Evolutionary conservation across 53 echinoderm and acorn worm genomes (phyloP), one percentile per base, ranked within the genome.

Genomic region (Holothuria scabra): DNA sequence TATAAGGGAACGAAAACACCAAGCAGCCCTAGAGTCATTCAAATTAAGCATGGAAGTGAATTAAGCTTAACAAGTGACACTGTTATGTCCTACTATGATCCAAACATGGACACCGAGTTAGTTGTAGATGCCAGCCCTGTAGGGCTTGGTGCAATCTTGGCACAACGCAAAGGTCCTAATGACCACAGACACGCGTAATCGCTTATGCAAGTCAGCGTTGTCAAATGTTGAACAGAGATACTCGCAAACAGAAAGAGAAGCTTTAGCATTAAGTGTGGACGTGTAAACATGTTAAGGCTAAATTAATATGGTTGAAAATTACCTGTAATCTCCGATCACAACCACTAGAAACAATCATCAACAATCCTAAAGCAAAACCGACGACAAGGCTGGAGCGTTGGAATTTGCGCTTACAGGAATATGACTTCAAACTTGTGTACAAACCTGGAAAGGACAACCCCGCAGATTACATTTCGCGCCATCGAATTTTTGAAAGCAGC

Each of bases 391-490:
- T n/a, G n/a, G n/a, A n/a, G n/a, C n/a, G n/a, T n/a, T n/a, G n/a
- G n/a, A n/a, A 71, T 31, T 62, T 91, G 12, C 88, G 84, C 67
- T 79, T 93, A n/a, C 93, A 93, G 64, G 76, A 31, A 62, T 91
- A 88, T 56, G 84, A 91, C 74, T 91, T 85, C 86, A 65, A 76
- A 37, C 60, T 93, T 14, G 35, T 60, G 24, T 88, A 93, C 86
- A 37, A 76, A 48, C 86, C 91, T 3, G 93, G 88, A 16, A 93
- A 93, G 69, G 44, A 56, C 52, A 91, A 93, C 60, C 90, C 90
- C 24, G 93, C 93, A 60, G 93, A 90, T 84, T 93, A 90, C 80
- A 82, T 88, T 58, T 93, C 93, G 3, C 82, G 93, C 12, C 90
- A 93, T 41, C 85, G 85, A 11, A 11, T 23, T 25, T 21, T 28